Percentiles rank a stretch among this genome's conserved stretches.
phyloP scores from a whole-genome alignment of 2,113 vertebrate species.

The Synchiropus splendidus region DNA sequence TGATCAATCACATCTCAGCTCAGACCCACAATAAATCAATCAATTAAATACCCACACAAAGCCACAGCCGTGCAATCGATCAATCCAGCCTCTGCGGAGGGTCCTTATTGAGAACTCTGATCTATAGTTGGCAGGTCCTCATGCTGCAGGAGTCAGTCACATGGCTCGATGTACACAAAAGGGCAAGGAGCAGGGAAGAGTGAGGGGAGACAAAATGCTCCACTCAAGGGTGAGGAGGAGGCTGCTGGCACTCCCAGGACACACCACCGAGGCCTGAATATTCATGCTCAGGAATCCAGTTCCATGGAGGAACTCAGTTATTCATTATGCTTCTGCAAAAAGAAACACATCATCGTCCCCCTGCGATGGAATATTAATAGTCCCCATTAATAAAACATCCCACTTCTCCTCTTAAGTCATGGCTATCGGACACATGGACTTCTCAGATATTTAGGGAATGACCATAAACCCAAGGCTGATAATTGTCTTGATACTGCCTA shows the following conservation, averaged over 20 bases:
- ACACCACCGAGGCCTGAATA: constrained; percentile 57
- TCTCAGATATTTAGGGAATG: constrained; percentile 24
- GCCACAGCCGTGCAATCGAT: constrained; percentile 53
- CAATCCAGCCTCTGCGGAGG: constrained; percentile 36
- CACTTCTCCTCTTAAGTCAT: constrained; percentile 40
- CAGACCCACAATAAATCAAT: constrained; percentile 55
- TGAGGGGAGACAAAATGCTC: constrained; percentile 35
- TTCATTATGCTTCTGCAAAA: constrained; percentile 69
- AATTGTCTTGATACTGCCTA: constrained; percentile 22
- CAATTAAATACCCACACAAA: constrained; percentile 62
- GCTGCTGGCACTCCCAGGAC: constrained; percentile 48
- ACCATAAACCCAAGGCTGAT: constrained; percentile 15
- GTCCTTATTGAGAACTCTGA: neutral
- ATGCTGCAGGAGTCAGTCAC: constrained; percentile 8
- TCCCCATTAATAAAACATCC: constrained; percentile 70
- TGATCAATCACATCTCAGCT: constrained; percentile 53
- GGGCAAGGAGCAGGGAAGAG: constrained; percentile 1
- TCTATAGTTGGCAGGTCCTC: constrained; percentile 12
- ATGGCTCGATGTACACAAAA: constrained; percentile 12
- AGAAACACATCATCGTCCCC: constrained; percentile 63
- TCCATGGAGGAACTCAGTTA: constrained; percentile 64
- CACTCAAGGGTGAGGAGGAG: constrained; percentile 28
- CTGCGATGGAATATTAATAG: constrained; percentile 70
- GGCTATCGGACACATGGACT: constrained; percentile 29
- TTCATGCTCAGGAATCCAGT: constrained; percentile 62